Evolutionary conservation across 2,888 invertebrate genomes (phyloP).

Genomic region (Pyrrhia umbra): DNA sequence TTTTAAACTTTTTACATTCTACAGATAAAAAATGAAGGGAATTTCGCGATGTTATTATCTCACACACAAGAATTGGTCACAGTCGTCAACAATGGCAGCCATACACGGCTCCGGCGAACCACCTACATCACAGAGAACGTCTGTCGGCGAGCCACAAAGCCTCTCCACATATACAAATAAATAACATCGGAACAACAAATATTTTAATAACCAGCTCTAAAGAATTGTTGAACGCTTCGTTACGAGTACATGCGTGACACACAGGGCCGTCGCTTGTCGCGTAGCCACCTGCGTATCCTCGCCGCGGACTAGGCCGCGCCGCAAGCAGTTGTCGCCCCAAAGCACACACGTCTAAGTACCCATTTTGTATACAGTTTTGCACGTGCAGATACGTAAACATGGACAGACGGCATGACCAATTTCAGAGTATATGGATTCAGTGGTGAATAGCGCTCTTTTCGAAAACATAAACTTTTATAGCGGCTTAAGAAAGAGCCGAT

Average conservation of each 20-base stretch:
- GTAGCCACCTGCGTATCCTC: constrained; percentile 74
- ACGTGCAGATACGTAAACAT: constrained; percentile 69
- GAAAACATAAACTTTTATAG: constrained; percentile 86
- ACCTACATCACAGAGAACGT: constrained; percentile 78
- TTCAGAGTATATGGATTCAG: constrained; percentile 75
- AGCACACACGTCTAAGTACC: constrained; percentile 48
- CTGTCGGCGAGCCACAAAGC: constrained; percentile 84
- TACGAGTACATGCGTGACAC: constrained; percentile 82
- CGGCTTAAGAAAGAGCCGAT: constrained; percentile 79
- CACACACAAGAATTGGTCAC: constrained; percentile 83
- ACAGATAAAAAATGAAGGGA: constrained; percentile 67
- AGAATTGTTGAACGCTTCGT: constrained; percentile 85
- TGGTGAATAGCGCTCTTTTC: constrained; percentile 80
- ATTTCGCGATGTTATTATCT: constrained; percentile 84
- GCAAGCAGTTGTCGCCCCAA: constrained; percentile 61
- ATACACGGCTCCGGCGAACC: constrained; percentile 66
- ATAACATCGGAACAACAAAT: constrained; percentile 89
- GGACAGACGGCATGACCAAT: constrained; percentile 85
- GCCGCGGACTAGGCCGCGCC: constrained; percentile 33
- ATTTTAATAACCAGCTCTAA: constrained; percentile 89
- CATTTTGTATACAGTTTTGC: constrained; percentile 57
- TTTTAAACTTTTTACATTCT: constrained; percentile 29
- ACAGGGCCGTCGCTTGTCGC: constrained; percentile 68
- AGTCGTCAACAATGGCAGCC: constrained; percentile 79
- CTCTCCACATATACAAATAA: constrained; percentile 86